A percentile compares a stretch with the other conserved stretches of the same genome.
These are phyloP conservation scores for Lasioglossum villosulum DNA, from an alignment of 2,888 invertebrate species.

Conservation along the genomic window DNA sequence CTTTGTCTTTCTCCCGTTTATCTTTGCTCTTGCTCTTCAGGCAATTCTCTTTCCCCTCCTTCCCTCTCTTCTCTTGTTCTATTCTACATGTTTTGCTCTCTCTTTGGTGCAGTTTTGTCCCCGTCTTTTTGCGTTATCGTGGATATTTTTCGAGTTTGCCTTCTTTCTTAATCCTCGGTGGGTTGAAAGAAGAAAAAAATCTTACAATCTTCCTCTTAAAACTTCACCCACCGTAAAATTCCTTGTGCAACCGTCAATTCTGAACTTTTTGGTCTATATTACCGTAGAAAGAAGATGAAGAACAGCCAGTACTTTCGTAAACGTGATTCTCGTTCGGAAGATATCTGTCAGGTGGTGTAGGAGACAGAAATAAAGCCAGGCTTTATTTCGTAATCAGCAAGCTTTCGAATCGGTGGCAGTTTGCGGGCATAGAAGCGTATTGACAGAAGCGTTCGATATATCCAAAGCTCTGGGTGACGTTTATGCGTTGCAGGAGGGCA, in stretches of 20 bases:
- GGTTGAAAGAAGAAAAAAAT: background rate
- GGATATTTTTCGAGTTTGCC: background rate
- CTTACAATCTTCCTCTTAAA: background rate
- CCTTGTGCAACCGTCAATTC: background rate
- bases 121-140: conserved; percentile 24
- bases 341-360: background rate
- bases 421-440: conserved; percentile 75
- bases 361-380: background rate
- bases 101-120: conserved; percentile 44
- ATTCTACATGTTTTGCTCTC: conserved; percentile 23
- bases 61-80: conserved; percentile 42
- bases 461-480: conserved; percentile 80
- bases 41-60: conserved; percentile 29
- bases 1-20: conserved; percentile 54
- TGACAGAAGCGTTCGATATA: conserved; percentile 82
- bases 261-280: background rate
- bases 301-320: background rate
- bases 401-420: conserved; percentile 81
- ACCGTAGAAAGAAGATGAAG: too few relatives aligned
- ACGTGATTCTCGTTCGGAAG: background rate
- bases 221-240: background rate
- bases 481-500: conserved; percentile 73
- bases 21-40: conserved; percentile 41
- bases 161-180: background rate
- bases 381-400: conserved; percentile 62